These are phyloP conservation scores for Anguilla anguilla DNA, from an alignment of 2,797 vertebrate genomes.

Conservation along the genomic window DNA sequence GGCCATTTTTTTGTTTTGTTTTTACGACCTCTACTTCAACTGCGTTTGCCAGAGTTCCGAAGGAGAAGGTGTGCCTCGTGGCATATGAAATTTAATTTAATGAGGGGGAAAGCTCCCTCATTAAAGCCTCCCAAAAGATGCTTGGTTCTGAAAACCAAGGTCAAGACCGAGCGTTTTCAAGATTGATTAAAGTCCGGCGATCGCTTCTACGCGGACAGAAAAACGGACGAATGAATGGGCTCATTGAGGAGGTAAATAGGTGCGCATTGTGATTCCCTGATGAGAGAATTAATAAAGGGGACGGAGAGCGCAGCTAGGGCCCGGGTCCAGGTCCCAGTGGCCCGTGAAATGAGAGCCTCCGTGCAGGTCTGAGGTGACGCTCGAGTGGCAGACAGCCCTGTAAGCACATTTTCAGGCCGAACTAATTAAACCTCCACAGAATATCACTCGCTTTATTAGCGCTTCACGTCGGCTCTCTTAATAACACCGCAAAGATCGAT, in stretches of 20 bases:
- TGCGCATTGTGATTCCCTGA: conserved; percentile 59
- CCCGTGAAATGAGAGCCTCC: conserved; percentile 66
- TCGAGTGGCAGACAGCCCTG: conserved; percentile 68
- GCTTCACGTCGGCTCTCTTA: conserved; percentile 66
- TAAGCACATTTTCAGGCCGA: conserved; percentile 76
- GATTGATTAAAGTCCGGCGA: background rate
- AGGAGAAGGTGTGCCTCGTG: background rate
- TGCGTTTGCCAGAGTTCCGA: background rate
- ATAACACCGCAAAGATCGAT: conserved; percentile 75
- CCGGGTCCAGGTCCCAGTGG: conserved; percentile 63
- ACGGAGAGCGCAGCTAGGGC: conserved; percentile 56
- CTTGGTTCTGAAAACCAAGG: conserved; percentile 7
- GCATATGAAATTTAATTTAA: conserved; percentile 18
- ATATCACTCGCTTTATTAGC: conserved; percentile 75
- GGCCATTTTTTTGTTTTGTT: background rate
- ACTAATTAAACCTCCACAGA: conserved; percentile 78
- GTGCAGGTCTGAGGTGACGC: conserved; percentile 52
- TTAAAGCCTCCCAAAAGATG: conserved; percentile 8
- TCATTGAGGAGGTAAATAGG: conserved; percentile 43
- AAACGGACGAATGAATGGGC: background rate
- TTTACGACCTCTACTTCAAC: background rate
- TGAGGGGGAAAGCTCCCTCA: background rate
- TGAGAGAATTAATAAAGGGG: conserved; percentile 70
- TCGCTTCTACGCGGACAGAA: conserved; percentile 4
- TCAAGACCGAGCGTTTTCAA: background rate